phyloP scores from a whole-genome alignment of 2,113 vertebrate species.

The Platichthys stellatus region DNA sequence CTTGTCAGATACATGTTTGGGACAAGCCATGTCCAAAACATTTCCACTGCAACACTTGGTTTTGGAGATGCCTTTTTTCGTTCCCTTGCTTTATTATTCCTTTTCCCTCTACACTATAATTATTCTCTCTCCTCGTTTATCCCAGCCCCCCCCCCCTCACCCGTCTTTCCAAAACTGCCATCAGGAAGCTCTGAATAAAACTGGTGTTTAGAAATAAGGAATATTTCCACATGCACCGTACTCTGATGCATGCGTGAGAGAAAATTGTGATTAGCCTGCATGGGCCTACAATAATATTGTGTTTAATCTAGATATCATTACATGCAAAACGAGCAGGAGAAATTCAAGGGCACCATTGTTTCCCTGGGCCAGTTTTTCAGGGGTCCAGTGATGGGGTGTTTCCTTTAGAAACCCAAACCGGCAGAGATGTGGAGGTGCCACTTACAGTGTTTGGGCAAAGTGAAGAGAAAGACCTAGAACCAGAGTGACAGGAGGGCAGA shows the following conservation, averaged over 20 bases:
- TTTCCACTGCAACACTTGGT: constrained; percentile 13
- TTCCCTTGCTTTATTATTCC: constrained; percentile 33
- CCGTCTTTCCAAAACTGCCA: constrained; percentile 30
- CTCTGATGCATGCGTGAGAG: constrained; percentile 67
- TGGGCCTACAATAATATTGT: constrained; percentile 81
- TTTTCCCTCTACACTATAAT: constrained; percentile 51
- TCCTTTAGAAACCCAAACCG: constrained; percentile 76
- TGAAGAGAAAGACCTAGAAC: constrained; percentile 15
- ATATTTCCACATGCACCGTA: constrained; percentile 60
- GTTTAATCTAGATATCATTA: constrained; percentile 82
- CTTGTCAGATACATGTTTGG: neutral
- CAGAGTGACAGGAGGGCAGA: constrained; percentile 1
- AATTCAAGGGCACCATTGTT: constrained; percentile 81
- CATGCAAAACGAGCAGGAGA: constrained; percentile 75
- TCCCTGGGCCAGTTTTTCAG: constrained; percentile 55
- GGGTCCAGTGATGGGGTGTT: constrained; percentile 66
- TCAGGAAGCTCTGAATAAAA: constrained; percentile 60
- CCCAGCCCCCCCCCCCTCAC: neutral
- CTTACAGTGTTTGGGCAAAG: constrained; percentile 32
- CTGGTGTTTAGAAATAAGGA: constrained; percentile 59
- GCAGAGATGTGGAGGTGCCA: constrained; percentile 59
- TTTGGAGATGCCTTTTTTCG: constrained; percentile 35
- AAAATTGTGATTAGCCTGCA: constrained; percentile 60
- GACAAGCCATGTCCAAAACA: neutral
- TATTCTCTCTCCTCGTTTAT: constrained; percentile 14